Percentiles rank a stretch among this genome's conserved stretches.
These are phyloP conservation scores for Achroia grisella DNA, from an alignment of 1,140 invertebrate genomes.

Conservation along the genomic window DNA sequence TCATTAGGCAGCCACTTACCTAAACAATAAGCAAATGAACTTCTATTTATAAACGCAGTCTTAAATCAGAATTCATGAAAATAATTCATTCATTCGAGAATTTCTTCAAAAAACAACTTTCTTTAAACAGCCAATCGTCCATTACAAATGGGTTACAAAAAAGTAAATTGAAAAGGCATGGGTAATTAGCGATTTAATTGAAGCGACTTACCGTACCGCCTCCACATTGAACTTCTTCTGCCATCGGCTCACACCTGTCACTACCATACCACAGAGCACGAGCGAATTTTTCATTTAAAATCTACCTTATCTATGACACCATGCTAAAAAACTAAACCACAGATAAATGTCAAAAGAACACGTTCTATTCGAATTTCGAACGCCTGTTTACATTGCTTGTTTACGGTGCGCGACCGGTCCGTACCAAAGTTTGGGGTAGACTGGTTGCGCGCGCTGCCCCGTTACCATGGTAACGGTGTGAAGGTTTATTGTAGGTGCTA, in stretches of 20 bases:
- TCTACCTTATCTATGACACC: background rate
- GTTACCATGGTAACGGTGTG: background rate
- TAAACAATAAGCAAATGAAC: too few relatives aligned
- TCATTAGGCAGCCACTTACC: too few relatives aligned
- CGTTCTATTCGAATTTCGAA: background rate
- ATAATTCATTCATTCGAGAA: too few relatives aligned
- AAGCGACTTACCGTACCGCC: background rate
- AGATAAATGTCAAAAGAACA: background rate
- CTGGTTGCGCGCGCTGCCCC: background rate
- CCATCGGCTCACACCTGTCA: background rate
- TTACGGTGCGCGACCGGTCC: background rate
- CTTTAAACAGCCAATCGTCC: too few relatives aligned
- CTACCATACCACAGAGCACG: background rate
- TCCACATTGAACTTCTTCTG: background rate
- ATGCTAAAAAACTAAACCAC: background rate
- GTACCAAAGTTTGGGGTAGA: background rate
- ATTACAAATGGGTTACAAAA: too few relatives aligned
- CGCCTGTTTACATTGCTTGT: background rate
- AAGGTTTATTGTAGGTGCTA: conserved; percentile 1
- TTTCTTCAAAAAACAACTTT: too few relatives aligned
- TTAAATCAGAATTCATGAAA: too few relatives aligned
- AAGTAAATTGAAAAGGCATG: too few relatives aligned
- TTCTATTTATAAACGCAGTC: too few relatives aligned
- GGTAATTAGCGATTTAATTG: background rate
- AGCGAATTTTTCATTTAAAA: too few relatives aligned